phyloP scores from a whole-genome alignment of 1,140 invertebrate species.

The Yoshiicerus persimilis region DNA sequence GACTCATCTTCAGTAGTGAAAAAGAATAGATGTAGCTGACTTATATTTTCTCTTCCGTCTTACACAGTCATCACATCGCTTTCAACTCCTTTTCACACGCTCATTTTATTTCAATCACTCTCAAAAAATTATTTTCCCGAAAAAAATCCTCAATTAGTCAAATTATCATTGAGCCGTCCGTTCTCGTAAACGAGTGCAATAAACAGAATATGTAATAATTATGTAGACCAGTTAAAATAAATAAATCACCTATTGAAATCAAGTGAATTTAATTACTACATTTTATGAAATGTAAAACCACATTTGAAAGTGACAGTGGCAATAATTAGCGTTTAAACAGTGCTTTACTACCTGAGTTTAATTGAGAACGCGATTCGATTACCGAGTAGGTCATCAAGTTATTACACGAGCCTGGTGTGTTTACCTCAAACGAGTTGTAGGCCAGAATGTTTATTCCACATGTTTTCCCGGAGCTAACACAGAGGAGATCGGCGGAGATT shows the following conservation, averaged over 20 bases:
- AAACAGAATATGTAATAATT: no score
- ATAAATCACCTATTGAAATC: no score
- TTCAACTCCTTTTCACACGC: background rate
- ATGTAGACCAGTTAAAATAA: no score
- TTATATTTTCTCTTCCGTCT: slow-evolving; percentile 6
- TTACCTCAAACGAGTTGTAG: background rate
- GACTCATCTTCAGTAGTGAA: slow-evolving; percentile 18
- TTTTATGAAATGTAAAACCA: no score
- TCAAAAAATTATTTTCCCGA: background rate
- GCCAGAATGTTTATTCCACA: background rate
- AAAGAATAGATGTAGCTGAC: slow-evolving; percentile 14
- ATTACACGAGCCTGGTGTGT: background rate
- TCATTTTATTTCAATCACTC: background rate
- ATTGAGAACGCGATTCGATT: background rate
- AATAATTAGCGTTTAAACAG: background rate
- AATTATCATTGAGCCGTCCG: no score
- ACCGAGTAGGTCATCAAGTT: background rate
- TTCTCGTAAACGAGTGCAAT: no score
- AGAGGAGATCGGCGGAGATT: background rate
- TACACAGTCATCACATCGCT: background rate
- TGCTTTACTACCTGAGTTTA: background rate
- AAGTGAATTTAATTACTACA: no score
- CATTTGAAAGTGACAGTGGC: background rate
- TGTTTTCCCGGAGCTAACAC: background rate
- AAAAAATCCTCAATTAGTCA: background rate